Evolutionary conservation across 2,113 vertebrate species (phyloP).

Genomic region (Tylochromis polylepis): DNA sequence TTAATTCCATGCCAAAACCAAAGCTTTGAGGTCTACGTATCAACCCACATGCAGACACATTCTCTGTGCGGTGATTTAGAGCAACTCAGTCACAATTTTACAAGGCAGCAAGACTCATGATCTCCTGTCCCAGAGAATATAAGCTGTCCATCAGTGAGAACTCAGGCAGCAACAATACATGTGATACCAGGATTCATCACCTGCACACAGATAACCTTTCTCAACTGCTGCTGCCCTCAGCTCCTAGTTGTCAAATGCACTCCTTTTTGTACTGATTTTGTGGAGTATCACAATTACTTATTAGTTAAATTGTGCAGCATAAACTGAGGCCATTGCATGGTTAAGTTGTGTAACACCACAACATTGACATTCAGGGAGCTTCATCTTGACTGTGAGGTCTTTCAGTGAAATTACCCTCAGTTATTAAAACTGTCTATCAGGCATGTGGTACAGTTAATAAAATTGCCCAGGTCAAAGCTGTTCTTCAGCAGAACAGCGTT

Average conservation of each 20-base stretch:
- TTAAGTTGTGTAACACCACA: slow-evolving; percentile 12
- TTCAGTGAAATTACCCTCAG: slow-evolving; percentile 41
- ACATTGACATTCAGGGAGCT: slow-evolving; percentile 14
- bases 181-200: slow-evolving; percentile 47
- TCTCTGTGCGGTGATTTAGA: slow-evolving; percentile 30
- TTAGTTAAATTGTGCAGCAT: slow-evolving; percentile 7
- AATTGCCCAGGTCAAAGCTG: slow-evolving; percentile 43
- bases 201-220: slow-evolving; percentile 46
- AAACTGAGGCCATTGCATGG: neutral
- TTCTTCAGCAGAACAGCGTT: slow-evolving; percentile 14
- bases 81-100: slow-evolving; percentile 23
- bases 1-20: neutral
- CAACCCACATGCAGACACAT: slow-evolving; percentile 18
- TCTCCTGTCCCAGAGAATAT: slow-evolving; percentile 49
- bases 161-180: slow-evolving; percentile 47
- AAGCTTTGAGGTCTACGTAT: neutral
- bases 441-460: slow-evolving; percentile 33
- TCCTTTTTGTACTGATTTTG: slow-evolving; percentile 2
- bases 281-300: neutral
- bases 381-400: slow-evolving; percentile 33
- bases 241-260: neutral
- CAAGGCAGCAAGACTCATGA: slow-evolving; percentile 51
- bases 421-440: slow-evolving; percentile 61
- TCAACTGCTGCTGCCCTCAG: slow-evolving; percentile 8
- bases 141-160: slow-evolving; percentile 54